Base-by-base conservation (phyloP, 2,797 vertebrate genomes). In the Cynopterus sphinx region DNA sequence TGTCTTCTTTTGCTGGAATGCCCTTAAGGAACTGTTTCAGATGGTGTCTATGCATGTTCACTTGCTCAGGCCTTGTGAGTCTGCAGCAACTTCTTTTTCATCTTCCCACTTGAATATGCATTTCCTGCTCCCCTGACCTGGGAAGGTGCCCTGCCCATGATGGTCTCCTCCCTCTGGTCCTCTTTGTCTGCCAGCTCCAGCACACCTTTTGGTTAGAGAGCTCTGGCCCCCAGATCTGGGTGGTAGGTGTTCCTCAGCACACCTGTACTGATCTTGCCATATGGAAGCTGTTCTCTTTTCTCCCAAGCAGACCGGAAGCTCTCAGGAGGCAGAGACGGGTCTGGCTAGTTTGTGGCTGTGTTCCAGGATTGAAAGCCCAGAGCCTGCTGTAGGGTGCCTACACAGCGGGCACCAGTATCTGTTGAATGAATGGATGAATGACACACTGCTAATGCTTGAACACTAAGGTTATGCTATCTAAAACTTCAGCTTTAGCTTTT, bases 21-120 rank as follows among this genome's bases (percentile, higher is more conserved):
- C 77, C 15, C 33, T 92, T 17, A 75, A n/a, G 53, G 86, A 51
- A 61, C 86, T 75, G 21, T 83, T 17, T 90, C 33, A 77, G 49
- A n/a, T 0, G 1, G 13, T 71, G 1, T 86, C 24, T 81, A 0
- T 73, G 28, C 10, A 19, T 33, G 26, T 15, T 59, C 26, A 87
- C 0, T 59, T 61, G 89, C 49, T 93, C 51, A 21, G 31, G 39
- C 33, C n/a, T 65, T 55, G 3, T 57, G 13, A 91, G 7, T 74
- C n/a, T 86, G 51, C 73, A 90, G 95, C 59, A 90, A 6, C 65
- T 84, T 82, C 63, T 43, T 92, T 89, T 95, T 73, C 16, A 55
- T 83, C 41, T 91, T 94, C 4, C 10, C 5, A 31, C 51, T 81
- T 90, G 36, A 77, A 22, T 92, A 11, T 33, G 73, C 79, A 9